Base-by-base conservation (phyloP, 2,888 invertebrate genomes). In the Scrobipalpa atriplicella region DNA sequence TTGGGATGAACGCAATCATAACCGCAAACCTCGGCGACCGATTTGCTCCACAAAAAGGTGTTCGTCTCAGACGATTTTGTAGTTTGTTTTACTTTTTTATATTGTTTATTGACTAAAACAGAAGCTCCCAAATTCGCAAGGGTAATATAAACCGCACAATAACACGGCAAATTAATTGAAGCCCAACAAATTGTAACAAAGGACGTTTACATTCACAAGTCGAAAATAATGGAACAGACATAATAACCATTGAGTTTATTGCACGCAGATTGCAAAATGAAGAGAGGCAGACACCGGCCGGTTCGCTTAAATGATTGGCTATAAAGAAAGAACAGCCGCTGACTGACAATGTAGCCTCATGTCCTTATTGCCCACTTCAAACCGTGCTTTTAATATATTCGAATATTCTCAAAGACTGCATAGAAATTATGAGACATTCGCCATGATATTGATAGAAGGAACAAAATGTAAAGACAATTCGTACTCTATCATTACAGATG, bases 161-260 rank as follows among this genome's bases (percentile, higher is more conserved):
- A 58, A 62, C 43, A 62, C 65, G 52, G 63, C 58, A 67, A 69
- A 70, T 69, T 69, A 69, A 72, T 68, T 67, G 56, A 66, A 69
- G 52, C 56, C 67, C 16, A 70, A 73, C 71, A 74, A 73, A 74
- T 70, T 74, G 71, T 73, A 75, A 73, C 72, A 73, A 72, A 70
- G 66, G 67, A 73, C 70, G 65, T 74, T 74, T 71, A 76, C 74
- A 80, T 82, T 82, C 70, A 75, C 76, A 80, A 73, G 73, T 78
- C 68, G 74, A 74, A 79, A 77, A 81, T 86, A 86, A 84, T 83
- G 81, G 76, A 76, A 80, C 80, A 77, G 76, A 79, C 78, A 78
- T 83, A 85, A 85, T 87, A 86, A 86, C 80, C 80, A 79, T 83
- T 78, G 78, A 81, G 77, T 86, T 90, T 89, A 89, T 88, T 87